These are phyloP conservation scores for Momotus momota DNA, from an alignment of 2,797 vertebrate species.

Conservation along the genomic window DNA sequence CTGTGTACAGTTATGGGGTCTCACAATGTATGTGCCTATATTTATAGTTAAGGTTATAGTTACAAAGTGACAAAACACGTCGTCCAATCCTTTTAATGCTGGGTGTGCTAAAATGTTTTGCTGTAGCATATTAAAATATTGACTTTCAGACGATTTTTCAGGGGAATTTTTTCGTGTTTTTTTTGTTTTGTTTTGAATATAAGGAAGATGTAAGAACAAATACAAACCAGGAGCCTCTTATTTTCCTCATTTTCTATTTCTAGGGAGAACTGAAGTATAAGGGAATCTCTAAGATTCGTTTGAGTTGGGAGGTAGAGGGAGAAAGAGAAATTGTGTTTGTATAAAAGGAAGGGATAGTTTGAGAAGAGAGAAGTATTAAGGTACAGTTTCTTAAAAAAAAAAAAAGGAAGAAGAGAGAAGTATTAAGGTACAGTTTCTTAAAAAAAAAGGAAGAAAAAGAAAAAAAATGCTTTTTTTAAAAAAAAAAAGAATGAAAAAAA, in stretches of 20 bases:
- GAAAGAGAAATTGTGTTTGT: not conserved
- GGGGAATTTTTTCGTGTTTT: accelerated
- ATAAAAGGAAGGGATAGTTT: not conserved
- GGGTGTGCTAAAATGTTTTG: not conserved
- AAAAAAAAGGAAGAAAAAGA: not conserved
- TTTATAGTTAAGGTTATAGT: not conserved
- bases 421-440: too few species aligned
- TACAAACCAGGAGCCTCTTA: not conserved
- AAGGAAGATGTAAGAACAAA: not conserved
- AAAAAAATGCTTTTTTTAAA: too few species aligned
- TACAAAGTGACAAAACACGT: not conserved
- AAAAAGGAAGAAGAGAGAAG: not conserved
- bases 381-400: too few species aligned
- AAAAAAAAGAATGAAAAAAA: too few species aligned
- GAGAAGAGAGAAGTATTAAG: not conserved
- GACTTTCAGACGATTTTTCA: not conserved
- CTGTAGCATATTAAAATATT: not conserved
- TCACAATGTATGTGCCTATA: not conserved
- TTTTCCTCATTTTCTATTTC: not conserved
- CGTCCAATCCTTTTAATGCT: not conserved
- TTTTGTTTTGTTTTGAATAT: not conserved
- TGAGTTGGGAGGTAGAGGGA: not conserved
- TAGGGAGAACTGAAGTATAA: not conserved
- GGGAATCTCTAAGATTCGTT: not conserved
- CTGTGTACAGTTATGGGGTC: not conserved